A percentile compares a stretch with the other conserved stretches of the same genome.
Conservation (phyloP, 1,140 invertebrate genomes). For the Euura lappo region DNA sequence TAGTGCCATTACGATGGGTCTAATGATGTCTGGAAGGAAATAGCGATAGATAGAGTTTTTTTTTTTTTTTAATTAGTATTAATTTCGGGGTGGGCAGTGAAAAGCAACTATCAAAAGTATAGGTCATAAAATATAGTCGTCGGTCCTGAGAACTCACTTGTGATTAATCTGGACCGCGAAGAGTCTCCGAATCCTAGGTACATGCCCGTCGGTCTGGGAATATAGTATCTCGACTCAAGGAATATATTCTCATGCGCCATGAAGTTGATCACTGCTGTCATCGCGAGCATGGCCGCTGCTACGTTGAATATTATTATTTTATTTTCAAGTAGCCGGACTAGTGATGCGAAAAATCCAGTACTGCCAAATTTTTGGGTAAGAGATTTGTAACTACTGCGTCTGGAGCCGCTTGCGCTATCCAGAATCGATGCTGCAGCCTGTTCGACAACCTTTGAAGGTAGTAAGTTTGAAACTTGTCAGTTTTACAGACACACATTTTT, state of each 20-base stretch:
- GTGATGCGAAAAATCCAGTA: conserved; percentile 60
- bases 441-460: conserved; percentile 55
- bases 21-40: conserved; percentile 52
- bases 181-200: conserved; percentile 63
- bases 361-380: conserved; percentile 37
- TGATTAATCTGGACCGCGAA: conserved; percentile 57
- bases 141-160: conserved; percentile 42
- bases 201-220: conserved; percentile 61
- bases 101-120: no score
- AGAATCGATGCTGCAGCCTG: conserved; percentile 62
- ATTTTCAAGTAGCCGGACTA: conserved; percentile 66
- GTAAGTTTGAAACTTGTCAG: no score
- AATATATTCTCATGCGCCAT: conserved; percentile 63
- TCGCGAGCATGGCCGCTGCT: conserved; percentile 62
- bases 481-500: no score
- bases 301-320: conserved; percentile 67
- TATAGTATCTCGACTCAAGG: conserved; percentile 66
- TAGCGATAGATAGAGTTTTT: background rate
- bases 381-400: background rate
- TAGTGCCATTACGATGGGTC: conserved; percentile 67
- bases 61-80: no score
- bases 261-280: conserved; percentile 65
- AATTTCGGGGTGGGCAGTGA: no score
- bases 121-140: background rate
- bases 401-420: conserved; percentile 24